Conservation (phyloP, 2,888 invertebrate genomes). For the Taenaris catops region DNA sequence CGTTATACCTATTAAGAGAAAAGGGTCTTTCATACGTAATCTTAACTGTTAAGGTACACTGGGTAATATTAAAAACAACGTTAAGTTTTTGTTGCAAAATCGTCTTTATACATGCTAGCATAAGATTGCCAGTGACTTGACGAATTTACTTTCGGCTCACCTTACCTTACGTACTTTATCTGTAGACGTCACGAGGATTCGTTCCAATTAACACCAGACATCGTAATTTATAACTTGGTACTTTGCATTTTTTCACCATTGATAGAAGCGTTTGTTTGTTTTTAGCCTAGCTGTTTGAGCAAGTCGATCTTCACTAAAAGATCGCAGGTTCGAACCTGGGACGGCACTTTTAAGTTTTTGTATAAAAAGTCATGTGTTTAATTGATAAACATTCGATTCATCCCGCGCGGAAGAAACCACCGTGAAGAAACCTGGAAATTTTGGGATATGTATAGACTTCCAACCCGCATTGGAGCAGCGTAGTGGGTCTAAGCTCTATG, state of each 20-base stretch:
- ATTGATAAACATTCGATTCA: too few relatives aligned
- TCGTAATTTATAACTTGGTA: conserved; percentile 61
- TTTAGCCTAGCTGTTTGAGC: too few relatives aligned
- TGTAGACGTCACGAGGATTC: conserved; percentile 52
- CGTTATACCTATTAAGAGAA: neutral
- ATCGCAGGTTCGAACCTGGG: too few relatives aligned
- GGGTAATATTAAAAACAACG: neutral
- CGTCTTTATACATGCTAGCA: neutral
- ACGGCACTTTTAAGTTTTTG: too few relatives aligned
- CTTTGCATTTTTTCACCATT: conserved; percentile 56
- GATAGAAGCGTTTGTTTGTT: too few relatives aligned
- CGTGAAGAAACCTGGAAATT: too few relatives aligned
- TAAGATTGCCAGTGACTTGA: neutral
- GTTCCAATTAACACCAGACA: conserved; percentile 71
- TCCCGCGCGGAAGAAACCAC: too few relatives aligned
- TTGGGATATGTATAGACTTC: too few relatives aligned
- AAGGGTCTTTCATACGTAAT: neutral
- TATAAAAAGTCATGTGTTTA: too few relatives aligned
- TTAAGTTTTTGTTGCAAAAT: neutral
- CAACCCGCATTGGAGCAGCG: too few relatives aligned
- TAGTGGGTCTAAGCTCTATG: too few relatives aligned
- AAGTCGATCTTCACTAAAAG: too few relatives aligned
- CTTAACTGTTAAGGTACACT: conserved; percentile 2
- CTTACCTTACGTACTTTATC: conserved; percentile 38
- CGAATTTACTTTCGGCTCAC: conserved; percentile 5